These are phyloP conservation scores for Nomada fucata DNA, from an alignment of 2,888 invertebrate genomes.

Conservation along the genomic window DNA sequence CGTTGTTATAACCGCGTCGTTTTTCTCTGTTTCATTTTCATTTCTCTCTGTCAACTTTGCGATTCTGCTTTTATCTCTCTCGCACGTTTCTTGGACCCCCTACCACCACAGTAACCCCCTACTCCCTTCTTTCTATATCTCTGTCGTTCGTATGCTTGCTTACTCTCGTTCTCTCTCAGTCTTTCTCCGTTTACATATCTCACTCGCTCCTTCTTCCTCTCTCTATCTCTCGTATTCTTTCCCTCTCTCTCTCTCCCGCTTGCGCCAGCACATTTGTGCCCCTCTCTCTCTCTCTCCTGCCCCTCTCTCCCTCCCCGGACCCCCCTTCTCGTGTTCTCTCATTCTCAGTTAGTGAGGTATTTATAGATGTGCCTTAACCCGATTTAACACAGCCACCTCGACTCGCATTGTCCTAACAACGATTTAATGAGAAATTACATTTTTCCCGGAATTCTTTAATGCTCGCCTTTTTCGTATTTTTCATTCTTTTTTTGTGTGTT, in stretches of 20 bases:
- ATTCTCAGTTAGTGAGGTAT: slow-evolving; percentile 79
- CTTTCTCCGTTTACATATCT: slow-evolving; percentile 52
- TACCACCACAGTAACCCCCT: slow-evolving; percentile 41
- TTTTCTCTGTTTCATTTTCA: slow-evolving; percentile 66
- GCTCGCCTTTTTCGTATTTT: neutral
- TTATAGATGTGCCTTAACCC: slow-evolving; percentile 84
- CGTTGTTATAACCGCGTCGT: slow-evolving; percentile 41
- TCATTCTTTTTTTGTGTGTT: neutral
- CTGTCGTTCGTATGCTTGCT: slow-evolving; percentile 32
- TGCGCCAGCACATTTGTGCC: slow-evolving; percentile 57
- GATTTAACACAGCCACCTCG: slow-evolving; percentile 81
- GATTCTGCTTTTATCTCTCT: slow-evolving; percentile 62
- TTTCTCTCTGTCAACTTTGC: slow-evolving; percentile 66
- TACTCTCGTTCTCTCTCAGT: slow-evolving; percentile 46
- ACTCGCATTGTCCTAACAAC: slow-evolving; percentile 74
- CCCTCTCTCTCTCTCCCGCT: slow-evolving; percentile 44
- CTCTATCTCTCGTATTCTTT: slow-evolving; percentile 47
- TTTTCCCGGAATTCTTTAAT: slow-evolving; percentile 26
- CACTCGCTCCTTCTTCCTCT: slow-evolving; percentile 47
- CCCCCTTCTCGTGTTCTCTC: slow-evolving; percentile 62
- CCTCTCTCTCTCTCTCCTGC: slow-evolving; percentile 41
- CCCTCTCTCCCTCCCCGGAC: slow-evolving; percentile 51
- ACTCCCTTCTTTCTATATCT: slow-evolving; percentile 35
- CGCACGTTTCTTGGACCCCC: slow-evolving; percentile 62
- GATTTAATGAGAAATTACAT: slow-evolving; percentile 70